phyloP scores from a whole-genome alignment of 2,888 invertebrate genomes.

The Seladonia tumulorum region DNA sequence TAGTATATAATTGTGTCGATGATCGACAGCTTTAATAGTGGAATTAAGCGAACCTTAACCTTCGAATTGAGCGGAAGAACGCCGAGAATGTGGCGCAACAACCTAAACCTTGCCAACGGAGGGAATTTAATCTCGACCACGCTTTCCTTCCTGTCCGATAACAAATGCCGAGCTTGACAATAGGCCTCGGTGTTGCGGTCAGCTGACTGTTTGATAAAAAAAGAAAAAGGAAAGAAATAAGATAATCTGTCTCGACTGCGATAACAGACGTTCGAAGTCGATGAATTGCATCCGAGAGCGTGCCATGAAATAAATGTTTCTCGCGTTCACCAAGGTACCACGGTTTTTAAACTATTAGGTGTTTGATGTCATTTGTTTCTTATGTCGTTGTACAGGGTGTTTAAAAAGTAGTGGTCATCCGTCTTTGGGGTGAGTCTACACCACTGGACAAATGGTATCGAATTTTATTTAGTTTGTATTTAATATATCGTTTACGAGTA shows the following conservation, averaged over 20 bases:
- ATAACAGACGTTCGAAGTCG: conserved; percentile 49
- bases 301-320: background rate
- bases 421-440: too few species aligned
- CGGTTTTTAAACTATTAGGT: background rate
- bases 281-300: conserved; percentile 10
- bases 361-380: background rate
- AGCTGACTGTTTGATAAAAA: conserved; percentile 67
- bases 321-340: background rate
- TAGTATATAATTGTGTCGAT: background rate
- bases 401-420: too few species aligned
- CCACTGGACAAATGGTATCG: background rate
- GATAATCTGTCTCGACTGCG: conserved; percentile 27
- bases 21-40: conserved; percentile 4
- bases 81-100: conserved; percentile 54
- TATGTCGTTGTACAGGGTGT: too few species aligned
- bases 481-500: background rate
- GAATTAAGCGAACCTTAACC: conserved; percentile 51
- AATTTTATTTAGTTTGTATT: background rate
- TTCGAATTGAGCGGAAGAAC: conserved; percentile 31
- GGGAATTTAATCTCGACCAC: conserved; percentile 70
- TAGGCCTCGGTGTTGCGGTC: conserved; percentile 65
- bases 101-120: conserved; percentile 74
- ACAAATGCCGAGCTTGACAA: conserved; percentile 64
- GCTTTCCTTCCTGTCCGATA: conserved; percentile 72
- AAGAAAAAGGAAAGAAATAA: conserved; percentile 32